Base-by-base conservation (phyloP, 2,797 vertebrate species). In the Clarias fuscus region DNA sequence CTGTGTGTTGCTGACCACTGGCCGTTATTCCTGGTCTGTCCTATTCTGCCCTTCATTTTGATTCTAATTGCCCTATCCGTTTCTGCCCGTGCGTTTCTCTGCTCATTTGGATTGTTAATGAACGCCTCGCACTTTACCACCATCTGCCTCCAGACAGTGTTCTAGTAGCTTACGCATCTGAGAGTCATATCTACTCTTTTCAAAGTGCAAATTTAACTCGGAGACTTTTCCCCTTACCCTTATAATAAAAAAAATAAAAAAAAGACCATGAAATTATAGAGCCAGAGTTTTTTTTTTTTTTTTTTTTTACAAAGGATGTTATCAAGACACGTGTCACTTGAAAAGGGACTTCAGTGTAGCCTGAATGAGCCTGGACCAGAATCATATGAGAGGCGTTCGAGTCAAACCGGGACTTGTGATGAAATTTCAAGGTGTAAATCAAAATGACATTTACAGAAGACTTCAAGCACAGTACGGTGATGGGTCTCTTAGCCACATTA, bases 81-180 rank as follows among this genome's bases (percentile, higher is more conserved):
- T 75, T 56, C 27, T 72, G 37, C 40, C 37, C 37, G 14, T 75
- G 43, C 6, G 7, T 75, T 75, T 27, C 37, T 22, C 8, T 24
- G 70, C 70, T 72, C 70, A 72, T 43, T 43, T 72, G 37, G 72
- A 48, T 75, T 75, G 72, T n/a, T 75, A 75, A 75, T 75, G 43
- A 75, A 75, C 2, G 43, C 72, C 72, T n/a, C 43, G 14, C 72
- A 53, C 72, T 75, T 75, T 17, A 48, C 72, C 72, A 27, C 72
- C 43, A 75, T 27, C 72, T 75, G 72, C 72, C 22, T 53, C 13
- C 24, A n/a, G 11, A 75, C 72, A 75, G 22, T 30, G 43, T 75
- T 53, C 72, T 75, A 14, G 72, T 14, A 75, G 72, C 72, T 13
- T 53, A 48, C 72, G 7, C 24, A n/a, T 75, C 72, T n/a, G 43